phyloP scores from a whole-genome alignment of 2,888 invertebrate species.

The Pandemis cinnamomeana region DNA sequence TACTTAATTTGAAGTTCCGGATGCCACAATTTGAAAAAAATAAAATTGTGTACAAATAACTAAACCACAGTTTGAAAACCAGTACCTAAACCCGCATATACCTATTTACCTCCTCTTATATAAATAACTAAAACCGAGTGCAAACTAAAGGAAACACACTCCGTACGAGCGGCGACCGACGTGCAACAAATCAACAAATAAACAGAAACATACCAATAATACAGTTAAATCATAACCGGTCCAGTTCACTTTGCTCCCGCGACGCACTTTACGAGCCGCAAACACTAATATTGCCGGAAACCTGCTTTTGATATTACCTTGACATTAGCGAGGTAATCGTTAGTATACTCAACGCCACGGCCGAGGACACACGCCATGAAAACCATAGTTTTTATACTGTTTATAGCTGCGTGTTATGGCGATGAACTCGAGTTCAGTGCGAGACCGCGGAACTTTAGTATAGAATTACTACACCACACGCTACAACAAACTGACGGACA shows the following conservation, averaged over 20 bases:
- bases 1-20: background rate
- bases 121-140: slow-evolving; percentile 3
- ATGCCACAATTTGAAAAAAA: background rate
- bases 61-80: background rate
- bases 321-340: slow-evolving; percentile 61
- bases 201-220: background rate
- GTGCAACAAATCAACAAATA: slow-evolving; percentile 5
- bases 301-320: slow-evolving; percentile 49
- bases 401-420: slow-evolving; percentile 62
- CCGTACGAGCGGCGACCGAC: background rate
- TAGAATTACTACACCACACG: slow-evolving; percentile 73
- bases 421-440: slow-evolving; percentile 67
- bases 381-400: slow-evolving; percentile 55
- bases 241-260: background rate
- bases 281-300: slow-evolving; percentile 31
- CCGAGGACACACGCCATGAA: slow-evolving; percentile 60
- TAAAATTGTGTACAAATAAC: too few species aligned
- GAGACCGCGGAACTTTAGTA: slow-evolving; percentile 74
- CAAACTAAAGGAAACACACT: slow-evolving; percentile 18
- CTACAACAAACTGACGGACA: slow-evolving; percentile 69
- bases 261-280: slow-evolving; percentile 1
- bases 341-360: slow-evolving; percentile 62
- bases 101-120: slow-evolving; percentile 16
- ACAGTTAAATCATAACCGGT: background rate
- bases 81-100: background rate